These are phyloP conservation scores for Verasper variegatus DNA, from an alignment of 2,113 vertebrate genomes.

Conservation along the genomic window DNA sequence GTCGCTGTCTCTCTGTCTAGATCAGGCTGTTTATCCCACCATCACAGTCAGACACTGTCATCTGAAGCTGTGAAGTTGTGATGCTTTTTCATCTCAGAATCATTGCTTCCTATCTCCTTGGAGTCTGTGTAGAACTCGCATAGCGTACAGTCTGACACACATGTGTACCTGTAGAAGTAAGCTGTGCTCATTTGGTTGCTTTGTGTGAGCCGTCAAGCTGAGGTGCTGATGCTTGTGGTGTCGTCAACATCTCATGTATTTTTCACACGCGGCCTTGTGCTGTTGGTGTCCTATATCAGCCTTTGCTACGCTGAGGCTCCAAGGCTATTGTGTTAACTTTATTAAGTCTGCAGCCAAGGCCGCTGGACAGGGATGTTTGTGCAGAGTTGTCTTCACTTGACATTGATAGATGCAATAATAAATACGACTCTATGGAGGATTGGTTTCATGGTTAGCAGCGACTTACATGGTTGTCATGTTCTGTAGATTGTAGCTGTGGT, in stretches of 20 bases:
- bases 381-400: background rate
- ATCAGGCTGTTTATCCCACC: constrained; percentile 15
- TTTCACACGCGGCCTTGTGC: constrained; percentile 46
- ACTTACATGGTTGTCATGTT: background rate
- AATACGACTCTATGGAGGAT: background rate
- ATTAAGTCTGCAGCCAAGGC: constrained; percentile 25
- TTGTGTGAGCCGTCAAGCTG: constrained; percentile 21
- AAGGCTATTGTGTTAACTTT: constrained; percentile 28
- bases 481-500: background rate
- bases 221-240: constrained; percentile 4
- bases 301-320: constrained; percentile 14
- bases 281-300: constrained; percentile 53
- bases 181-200: constrained; percentile 29
- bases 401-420: constrained; percentile 1
- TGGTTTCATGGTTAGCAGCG: background rate
- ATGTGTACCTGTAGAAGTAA: background rate
- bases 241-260: constrained; percentile 60
- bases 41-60: constrained; percentile 32
- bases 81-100: constrained; percentile 20
- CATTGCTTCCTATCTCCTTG: constrained; percentile 6
- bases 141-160: background rate
- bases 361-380: constrained; percentile 1
- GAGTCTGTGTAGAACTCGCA: background rate
- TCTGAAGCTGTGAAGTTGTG: constrained; percentile 38
- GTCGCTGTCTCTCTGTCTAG: background rate